Percentiles rank a stretch among this genome's conserved stretches.
Evolutionary conservation across 2,797 vertebrate species (phyloP).

Genomic region (Macropus fuliginosus): DNA sequence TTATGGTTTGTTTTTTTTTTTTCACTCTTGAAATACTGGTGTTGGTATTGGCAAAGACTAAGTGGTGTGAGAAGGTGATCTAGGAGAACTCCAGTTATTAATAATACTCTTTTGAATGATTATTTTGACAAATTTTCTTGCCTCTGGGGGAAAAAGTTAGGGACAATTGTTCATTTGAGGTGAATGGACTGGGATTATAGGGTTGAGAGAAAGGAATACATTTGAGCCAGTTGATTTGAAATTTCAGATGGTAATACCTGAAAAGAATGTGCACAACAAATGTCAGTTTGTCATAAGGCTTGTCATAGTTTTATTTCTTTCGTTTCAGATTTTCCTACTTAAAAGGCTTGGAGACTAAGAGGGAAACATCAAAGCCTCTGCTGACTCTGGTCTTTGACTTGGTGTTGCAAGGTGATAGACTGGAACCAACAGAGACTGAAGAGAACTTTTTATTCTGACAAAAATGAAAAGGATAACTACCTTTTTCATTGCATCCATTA

Average conservation of each 20-base stretch:
- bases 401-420: background rate
- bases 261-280: background rate
- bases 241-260: background rate
- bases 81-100: constrained; percentile 12
- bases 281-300: background rate
- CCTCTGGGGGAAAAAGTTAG: background rate
- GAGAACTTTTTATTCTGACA: background rate
- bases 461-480: constrained; percentile 8
- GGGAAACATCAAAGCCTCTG: background rate
- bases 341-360: background rate
- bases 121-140: background rate
- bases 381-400: background rate
- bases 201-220: background rate
- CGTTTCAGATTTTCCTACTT: background rate
- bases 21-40: constrained; percentile 69
- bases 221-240: background rate
- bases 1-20: constrained; percentile 70
- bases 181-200: background rate
- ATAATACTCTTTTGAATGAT: background rate
- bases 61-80: background rate
- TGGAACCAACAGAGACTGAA: background rate
- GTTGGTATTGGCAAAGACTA: constrained; percentile 52
- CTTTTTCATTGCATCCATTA: background rate
- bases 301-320: background rate
- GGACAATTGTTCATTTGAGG: background rate